Evolutionary conservation across 2,888 invertebrate genomes (phyloP).

Genomic region (Cistogaster globosa): DNA sequence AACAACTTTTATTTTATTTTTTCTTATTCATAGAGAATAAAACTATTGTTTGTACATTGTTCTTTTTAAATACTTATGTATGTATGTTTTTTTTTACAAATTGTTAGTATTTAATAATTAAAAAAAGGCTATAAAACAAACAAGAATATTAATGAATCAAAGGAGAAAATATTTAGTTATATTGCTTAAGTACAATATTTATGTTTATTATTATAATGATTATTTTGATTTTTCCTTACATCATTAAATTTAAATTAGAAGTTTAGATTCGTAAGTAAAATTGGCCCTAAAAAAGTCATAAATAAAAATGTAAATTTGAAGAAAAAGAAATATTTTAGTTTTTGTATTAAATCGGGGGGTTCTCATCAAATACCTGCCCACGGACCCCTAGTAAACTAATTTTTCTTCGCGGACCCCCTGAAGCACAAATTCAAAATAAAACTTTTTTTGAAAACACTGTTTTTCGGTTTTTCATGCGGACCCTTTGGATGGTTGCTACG

Average conservation of each 20-base stretch:
- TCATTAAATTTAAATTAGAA: conserved; percentile 50
- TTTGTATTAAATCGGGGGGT: too few relatives aligned
- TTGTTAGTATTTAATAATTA: conserved; percentile 57
- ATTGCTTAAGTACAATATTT: conserved; percentile 65
- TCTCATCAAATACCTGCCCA: too few relatives aligned
- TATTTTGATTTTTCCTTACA: conserved; percentile 50
- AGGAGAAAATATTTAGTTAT: conserved; percentile 41
- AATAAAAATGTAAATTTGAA: conserved; percentile 67
- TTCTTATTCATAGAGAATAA: conserved; percentile 23
- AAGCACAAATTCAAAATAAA: too few relatives aligned
- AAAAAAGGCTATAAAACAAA: conserved; percentile 56
- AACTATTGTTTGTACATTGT: conserved; percentile 65
- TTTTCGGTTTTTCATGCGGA: too few relatives aligned
- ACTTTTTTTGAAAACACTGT: too few relatives aligned
- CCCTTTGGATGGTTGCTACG: too few relatives aligned
- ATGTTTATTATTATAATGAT: conserved; percentile 46
- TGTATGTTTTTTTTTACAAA: conserved; percentile 24
- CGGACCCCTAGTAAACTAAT: too few relatives aligned
- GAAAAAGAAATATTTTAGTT: conserved; percentile 5
- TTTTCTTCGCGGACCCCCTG: too few relatives aligned
- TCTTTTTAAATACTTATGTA: conserved; percentile 8
- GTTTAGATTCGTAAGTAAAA: conserved; percentile 54
- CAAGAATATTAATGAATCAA: conserved; percentile 27
- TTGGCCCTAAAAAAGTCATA: conserved; percentile 34
- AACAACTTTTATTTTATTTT: conserved; percentile 30